Percentiles rank a stretch among this genome's conserved stretches.
Evolutionary conservation across 2,888 invertebrate genomes (phyloP).

Genomic region (Helicoverpa assulta): DNA sequence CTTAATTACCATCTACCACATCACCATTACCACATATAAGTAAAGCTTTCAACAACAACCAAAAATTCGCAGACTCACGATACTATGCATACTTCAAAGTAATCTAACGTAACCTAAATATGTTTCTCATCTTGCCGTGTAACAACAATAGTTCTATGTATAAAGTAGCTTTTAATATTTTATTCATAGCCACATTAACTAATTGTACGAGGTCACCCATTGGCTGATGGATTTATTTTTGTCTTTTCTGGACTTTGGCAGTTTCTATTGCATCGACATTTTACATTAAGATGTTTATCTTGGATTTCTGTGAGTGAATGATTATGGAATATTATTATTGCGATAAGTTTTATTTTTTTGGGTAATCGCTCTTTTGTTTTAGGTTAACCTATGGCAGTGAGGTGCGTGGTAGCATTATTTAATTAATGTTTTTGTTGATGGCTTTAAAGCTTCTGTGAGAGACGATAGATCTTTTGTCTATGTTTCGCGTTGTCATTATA

Average conservation of each 20-base stretch:
- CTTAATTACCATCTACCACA: too few relatives aligned
- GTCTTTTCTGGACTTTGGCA: slow-evolving; percentile 34
- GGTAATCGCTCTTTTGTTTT: too few relatives aligned
- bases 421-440: too few relatives aligned
- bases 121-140: slow-evolving; percentile 43
- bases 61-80: not conserved
- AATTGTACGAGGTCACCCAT: slow-evolving; percentile 51
- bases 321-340: not conserved
- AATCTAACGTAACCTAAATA: slow-evolving; percentile 45
- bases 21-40: too few relatives aligned
- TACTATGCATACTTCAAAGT: not conserved
- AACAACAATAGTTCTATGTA: slow-evolving; percentile 58
- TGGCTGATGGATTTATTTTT: slow-evolving; percentile 48
- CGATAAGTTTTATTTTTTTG: too few relatives aligned
- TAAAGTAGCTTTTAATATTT: slow-evolving; percentile 66
- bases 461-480: too few relatives aligned
- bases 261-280: slow-evolving; percentile 43
- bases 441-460: too few relatives aligned
- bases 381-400: too few relatives aligned
- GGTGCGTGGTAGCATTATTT: too few relatives aligned
- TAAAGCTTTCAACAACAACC: not conserved
- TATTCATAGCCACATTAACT: slow-evolving; percentile 57
- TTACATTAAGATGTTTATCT: slow-evolving; percentile 53
- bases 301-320: slow-evolving; percentile 6
- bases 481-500: too few relatives aligned